phyloP scores from a whole-genome alignment of 2,797 vertebrate species.

The Acipenser oxyrinchus region DNA sequence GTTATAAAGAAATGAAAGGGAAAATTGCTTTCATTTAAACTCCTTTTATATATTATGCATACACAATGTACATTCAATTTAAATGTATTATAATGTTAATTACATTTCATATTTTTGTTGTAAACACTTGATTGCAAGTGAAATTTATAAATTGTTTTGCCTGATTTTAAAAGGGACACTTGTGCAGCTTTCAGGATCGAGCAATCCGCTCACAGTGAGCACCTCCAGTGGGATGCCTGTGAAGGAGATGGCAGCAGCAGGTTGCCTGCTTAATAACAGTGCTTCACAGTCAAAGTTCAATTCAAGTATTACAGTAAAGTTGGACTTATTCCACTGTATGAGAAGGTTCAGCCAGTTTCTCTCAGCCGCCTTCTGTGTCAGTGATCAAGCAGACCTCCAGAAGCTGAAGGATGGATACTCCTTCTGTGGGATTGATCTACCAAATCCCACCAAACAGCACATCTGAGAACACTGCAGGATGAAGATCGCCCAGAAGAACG shows the following conservation, averaged over 20 bases:
- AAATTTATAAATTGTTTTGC: background rate
- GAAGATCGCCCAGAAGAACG: background rate
- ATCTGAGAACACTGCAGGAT: background rate
- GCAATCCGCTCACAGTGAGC: conserved; percentile 18
- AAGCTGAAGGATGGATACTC: background rate
- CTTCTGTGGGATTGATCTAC: background rate
- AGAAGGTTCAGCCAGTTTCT: conserved; percentile 18
- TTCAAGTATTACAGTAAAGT: conserved; percentile 12
- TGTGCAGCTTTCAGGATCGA: conserved; percentile 18
- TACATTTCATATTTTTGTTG: conserved; percentile 4
- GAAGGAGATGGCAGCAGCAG: conserved; percentile 6
- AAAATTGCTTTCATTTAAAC: no score
- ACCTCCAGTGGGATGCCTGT: conserved; percentile 18
- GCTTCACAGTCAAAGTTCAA: conserved; percentile 18
- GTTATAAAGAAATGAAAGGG: no score
- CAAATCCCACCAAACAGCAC: background rate
- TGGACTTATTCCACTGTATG: conserved; percentile 26
- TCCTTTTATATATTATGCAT: no score
- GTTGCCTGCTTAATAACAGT: conserved; percentile 8
- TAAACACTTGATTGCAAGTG: conserved; percentile 5
- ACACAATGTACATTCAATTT: background rate
- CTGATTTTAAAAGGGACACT: conserved; percentile 14
- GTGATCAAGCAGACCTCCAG: conserved; percentile 21
- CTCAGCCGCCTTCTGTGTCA: conserved; percentile 18
- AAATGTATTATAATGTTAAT: background rate